Conservation (phyloP, 35 echinoderm and acorn worm species). For the Acanthaster planci region DNA sequence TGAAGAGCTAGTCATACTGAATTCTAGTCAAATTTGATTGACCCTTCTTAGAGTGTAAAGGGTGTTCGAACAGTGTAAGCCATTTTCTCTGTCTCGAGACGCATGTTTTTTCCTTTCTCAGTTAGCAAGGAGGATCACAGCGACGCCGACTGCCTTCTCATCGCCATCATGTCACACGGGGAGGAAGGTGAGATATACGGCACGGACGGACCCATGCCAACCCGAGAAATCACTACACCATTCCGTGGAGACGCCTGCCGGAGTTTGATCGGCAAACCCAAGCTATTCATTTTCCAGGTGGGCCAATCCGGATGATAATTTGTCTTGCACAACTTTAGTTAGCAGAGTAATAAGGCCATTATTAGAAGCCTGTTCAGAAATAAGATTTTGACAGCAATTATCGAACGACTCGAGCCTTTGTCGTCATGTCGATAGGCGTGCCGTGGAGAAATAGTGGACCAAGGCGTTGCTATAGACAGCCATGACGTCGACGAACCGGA, state of each 20-base stretch:
- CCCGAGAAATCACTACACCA: constrained; percentile 35
- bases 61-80: too few species aligned
- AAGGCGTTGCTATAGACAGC: not conserved
- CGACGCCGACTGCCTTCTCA: constrained; percentile 35
- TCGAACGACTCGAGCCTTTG: not conserved
- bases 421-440: not conserved
- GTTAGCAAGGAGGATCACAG: constrained; percentile 50
- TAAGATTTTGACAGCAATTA: not conserved
- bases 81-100: too few species aligned
- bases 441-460: not conserved
- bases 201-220: constrained; percentile 40
- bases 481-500: constrained; percentile 24
- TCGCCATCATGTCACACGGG: constrained; percentile 69
- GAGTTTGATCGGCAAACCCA: constrained; percentile 68
- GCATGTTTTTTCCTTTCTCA: not conserved
- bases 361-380: not conserved
- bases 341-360: not conserved
- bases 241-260: constrained; percentile 55
- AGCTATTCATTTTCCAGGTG: constrained; percentile 83
- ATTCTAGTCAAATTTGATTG: too few species aligned
- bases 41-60: too few species aligned
- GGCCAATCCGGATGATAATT: too few species aligned
- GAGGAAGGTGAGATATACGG: constrained; percentile 62
- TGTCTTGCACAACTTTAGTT: not conserved
- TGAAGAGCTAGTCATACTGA: too few species aligned